Base-by-base conservation (phyloP, 2,888 invertebrate species). In the Apamea sordens region DNA sequence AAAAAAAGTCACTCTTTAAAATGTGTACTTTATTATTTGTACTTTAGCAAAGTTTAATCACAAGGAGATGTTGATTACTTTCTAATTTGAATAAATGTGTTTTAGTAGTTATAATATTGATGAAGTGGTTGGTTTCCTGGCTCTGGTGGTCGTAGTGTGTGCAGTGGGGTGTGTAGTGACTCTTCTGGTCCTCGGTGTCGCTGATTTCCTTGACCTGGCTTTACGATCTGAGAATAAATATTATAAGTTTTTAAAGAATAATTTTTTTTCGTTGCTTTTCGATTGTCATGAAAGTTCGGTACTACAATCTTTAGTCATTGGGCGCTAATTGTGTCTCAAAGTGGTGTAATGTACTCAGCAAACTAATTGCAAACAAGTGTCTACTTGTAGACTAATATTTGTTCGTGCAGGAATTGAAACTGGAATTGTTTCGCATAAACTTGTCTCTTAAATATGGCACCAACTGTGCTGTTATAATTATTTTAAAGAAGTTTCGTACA, bases 21-120 rank as follows among this genome's bases (percentile, higher is more conserved):
- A 69, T 28, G 10, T 84, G 73, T 76, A 79, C 76, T 85, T 85
- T 79, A 79, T 77, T 85, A 21, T 69, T 70, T 85, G 86, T 85
- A 84, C 84, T 72, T 70, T 0, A 61, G 2, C 63, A 69, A 0
- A 1, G 28, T 64, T 64, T 0, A 24, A 70, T 63, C 59, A 47
- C 64, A 72, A 18, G 53, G 5, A 44, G 18, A 21, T n/a, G 24
- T 18, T n/a, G 11, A 32, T 64, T 50, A 28, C 10, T 75, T 21
- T 50, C 2, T 56, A 18, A n/a, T 24, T 18, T 41, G 11, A 28
- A n/a, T 74, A 24, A 73, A 74, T 65, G 63, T 72, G 61, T 64
- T 44, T 36, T 44, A 32, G 21, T n/a, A 4, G 32, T 63, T 10
- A 59, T 13, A 3, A n/a, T 59, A 59, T 59, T 24, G 1, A 28